Base-by-base conservation (phyloP, 2,888 invertebrate species). In the Alitta virens region DNA sequence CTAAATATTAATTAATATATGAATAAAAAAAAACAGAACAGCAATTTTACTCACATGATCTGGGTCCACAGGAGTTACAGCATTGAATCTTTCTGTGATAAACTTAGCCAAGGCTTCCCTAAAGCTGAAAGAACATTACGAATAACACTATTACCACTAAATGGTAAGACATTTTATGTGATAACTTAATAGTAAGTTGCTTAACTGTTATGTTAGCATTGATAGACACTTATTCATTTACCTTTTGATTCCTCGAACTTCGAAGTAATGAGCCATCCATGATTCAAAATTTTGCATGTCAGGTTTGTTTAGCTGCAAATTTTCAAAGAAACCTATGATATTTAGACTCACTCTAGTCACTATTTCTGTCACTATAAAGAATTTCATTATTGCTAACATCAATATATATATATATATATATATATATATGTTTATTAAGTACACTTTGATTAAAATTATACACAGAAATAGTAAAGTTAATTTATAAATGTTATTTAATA, bases 21-120 rank as follows among this genome's bases (percentile, higher is more conserved):
- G n/a, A n/a, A n/a, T n/a, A n/a, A n/a, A n/a, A n/a, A n/a, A n/a
- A n/a, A n/a, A n/a, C n/a, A n/a, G n/a, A n/a, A n/a, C n/a, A n/a
- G n/a, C n/a, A 16, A 18, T 24, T 1, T 27, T 9, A 43, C 63
- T 56, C 53, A 66, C 66, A 46, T 64, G 49, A 50, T 66, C 64
- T 14, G 66, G 38, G 42, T 64, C 51, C 5, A 66, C 50, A n/a
- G 54, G 46, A n/a, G 33, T 42, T n/a, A n/a, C 12, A 2, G 66
- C 49, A 3, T 60, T 38, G 40, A 66, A 64, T 14, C 52, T 43
- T 14, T 59, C 56, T 25, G 60, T 56, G 2, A 66, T 18, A 27
- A 66, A 66, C 9, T 50, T 51, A 14, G 54, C 62, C 56, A 66
- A 27, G 18, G 52, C 55, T 18, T 52, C 23, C 12, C 63, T 58